These are phyloP conservation scores for Lepeophtheirus nordmannii DNA, from an alignment of 2,888 invertebrate species.

Conservation along the genomic window DNA sequence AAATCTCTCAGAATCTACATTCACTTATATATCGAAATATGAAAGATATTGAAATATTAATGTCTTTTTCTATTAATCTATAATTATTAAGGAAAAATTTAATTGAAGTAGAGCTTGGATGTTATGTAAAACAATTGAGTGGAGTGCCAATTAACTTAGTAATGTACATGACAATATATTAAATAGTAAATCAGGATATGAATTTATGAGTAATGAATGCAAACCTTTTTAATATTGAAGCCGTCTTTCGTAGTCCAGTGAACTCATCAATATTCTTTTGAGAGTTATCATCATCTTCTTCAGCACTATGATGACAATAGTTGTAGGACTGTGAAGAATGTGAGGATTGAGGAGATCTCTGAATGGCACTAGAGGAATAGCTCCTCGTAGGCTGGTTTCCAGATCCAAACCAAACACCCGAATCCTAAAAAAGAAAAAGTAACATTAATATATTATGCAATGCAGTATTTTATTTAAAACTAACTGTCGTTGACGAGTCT, in stretches of 20 bases:
- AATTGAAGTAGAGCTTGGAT: no score
- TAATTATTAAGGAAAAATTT: no score
- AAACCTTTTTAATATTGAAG: neutral
- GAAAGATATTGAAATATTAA: no score
- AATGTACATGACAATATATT: no score
- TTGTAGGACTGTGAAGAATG: neutral
- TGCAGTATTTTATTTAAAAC: neutral
- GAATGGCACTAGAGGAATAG: constrained; percentile 4
- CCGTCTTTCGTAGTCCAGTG: neutral
- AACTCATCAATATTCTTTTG: neutral
- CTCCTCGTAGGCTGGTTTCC: neutral
- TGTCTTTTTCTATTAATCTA: no score
- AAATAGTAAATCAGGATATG: no score
- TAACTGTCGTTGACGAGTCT: neutral
- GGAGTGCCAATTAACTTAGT: no score
- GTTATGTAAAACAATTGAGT: no score
- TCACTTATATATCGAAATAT: no score
- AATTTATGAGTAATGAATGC: no score
- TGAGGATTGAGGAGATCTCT: neutral
- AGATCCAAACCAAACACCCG: neutral
- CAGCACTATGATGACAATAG: neutral
- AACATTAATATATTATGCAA: neutral
- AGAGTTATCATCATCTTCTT: neutral
- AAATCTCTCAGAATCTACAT: no score
- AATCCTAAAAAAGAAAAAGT: neutral